Conservation (phyloP, 2,888 invertebrate genomes). For the Rutpela maculata region DNA sequence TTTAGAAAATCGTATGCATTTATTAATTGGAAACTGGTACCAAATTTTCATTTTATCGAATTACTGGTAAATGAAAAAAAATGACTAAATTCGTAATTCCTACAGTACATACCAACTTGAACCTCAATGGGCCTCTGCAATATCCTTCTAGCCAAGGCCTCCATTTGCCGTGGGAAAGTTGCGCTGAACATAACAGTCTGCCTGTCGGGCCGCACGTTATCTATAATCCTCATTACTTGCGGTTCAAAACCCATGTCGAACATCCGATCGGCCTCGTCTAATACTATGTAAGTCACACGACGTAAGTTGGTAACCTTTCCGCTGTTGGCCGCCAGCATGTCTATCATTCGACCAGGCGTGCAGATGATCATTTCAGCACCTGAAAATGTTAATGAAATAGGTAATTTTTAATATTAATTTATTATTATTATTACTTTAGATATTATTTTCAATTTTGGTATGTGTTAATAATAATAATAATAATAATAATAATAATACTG, state of each 20-base stretch:
- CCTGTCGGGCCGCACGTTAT: conserved; percentile 96
- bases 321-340: conserved; percentile 99
- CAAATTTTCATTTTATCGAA: too few relatives aligned
- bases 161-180: conserved; percentile 99
- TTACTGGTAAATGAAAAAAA: too few relatives aligned
- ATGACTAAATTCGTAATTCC: too few relatives aligned
- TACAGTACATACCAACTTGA: conserved; percentile 79
- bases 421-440: too few relatives aligned
- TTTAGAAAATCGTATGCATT: too few relatives aligned
- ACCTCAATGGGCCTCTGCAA: conserved; percentile 97
- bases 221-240: conserved; percentile 96
- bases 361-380: conserved; percentile 97
- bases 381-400: conserved; percentile 33
- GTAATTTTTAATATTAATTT: too few relatives aligned
- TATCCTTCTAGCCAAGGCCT: conserved; percentile 95
- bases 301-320: conserved; percentile 97
- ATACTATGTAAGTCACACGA: conserved; percentile 97
- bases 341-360: conserved; percentile 99
- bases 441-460: too few relatives aligned
- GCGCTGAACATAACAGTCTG: conserved; percentile 99
- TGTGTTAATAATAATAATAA: too few relatives aligned
- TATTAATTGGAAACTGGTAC: too few relatives aligned
- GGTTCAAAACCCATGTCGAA: conserved; percentile 99
- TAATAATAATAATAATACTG: too few relatives aligned
- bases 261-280: conserved; percentile 99